phyloP scores from a whole-genome alignment of 53 echinoderm and acorn worm species.

The Hippasteria phrygiana region DNA sequence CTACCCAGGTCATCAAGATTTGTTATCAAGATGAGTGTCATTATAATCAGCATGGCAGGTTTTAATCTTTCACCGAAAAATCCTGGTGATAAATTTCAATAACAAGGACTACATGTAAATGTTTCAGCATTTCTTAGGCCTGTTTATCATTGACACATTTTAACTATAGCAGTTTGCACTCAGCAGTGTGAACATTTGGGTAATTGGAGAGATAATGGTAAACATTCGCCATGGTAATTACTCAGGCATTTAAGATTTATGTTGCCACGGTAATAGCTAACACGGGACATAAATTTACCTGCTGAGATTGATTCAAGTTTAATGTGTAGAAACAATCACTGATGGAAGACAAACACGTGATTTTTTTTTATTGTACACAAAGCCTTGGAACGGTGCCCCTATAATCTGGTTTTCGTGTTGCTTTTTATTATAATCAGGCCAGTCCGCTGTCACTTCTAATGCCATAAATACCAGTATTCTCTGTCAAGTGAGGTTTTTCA shows the following conservation, averaged over 20 bases:
- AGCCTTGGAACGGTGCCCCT: background rate
- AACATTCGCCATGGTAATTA: background rate
- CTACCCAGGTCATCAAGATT: background rate
- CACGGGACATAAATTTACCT: background rate
- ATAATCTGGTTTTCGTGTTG: background rate
- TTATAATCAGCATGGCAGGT: background rate
- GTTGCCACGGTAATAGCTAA: background rate
- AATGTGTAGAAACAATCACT: background rate
- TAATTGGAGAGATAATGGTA: background rate
- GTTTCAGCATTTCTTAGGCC: background rate
- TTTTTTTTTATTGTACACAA: conserved; percentile 31
- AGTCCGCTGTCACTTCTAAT: conserved; percentile 43
- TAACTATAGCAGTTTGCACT: background rate
- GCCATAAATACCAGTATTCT: conserved; percentile 27
- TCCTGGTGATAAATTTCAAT: too few relatives aligned
- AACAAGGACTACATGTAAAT: too few relatives aligned
- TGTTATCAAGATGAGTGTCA: background rate
- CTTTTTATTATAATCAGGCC: conserved; percentile 47
- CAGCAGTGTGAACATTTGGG: background rate
- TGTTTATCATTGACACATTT: background rate
- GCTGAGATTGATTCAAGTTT: background rate
- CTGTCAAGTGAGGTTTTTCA: background rate
- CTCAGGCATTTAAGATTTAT: background rate
- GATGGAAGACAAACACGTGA: background rate
- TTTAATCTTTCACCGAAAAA: too few relatives aligned